Percentiles rank a stretch among this genome's conserved stretches.
These are phyloP conservation scores for Dermolepida albohirtum DNA, from an alignment of 2,888 invertebrate species.

Conservation along the genomic window DNA sequence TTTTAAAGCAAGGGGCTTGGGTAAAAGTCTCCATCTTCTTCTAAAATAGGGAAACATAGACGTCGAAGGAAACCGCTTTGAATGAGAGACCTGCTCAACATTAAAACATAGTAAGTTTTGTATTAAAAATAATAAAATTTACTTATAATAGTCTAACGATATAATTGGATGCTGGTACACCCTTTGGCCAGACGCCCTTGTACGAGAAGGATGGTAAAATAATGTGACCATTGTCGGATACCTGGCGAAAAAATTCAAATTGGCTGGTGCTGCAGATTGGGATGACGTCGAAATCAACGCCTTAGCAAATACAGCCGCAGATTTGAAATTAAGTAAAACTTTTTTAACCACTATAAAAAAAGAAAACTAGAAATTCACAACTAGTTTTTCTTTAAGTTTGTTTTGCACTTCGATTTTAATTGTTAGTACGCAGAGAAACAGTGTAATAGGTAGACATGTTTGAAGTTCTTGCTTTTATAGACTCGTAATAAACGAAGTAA, in stretches of 20 bases:
- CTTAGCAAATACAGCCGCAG: slow-evolving; percentile 70
- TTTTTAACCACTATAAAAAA: no score
- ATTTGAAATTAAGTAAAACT: slow-evolving; percentile 71
- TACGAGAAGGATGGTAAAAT: slow-evolving; percentile 72
- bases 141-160: not conserved
- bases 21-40: not conserved
- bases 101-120: slow-evolving; percentile 56
- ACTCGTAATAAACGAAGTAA: no score
- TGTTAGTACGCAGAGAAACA: no score
- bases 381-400: no score
- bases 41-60: slow-evolving; percentile 59
- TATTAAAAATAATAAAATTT: not conserved
- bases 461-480: no score
- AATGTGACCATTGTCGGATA: slow-evolving; percentile 72
- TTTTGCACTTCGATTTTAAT: no score
- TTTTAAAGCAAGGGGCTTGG: not conserved
- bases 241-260: slow-evolving; percentile 70
- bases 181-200: slow-evolving; percentile 73
- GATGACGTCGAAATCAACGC: slow-evolving; percentile 72
- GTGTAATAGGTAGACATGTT: no score
- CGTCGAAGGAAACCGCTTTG: slow-evolving; percentile 73
- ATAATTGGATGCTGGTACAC: slow-evolving; percentile 67
- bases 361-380: no score
- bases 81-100: slow-evolving; percentile 59
- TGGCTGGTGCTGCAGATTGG: slow-evolving; percentile 68